Evolutionary conservation across 2,888 invertebrate genomes (phyloP).

Genomic region (Pyrrhosoma nymphula): DNA sequence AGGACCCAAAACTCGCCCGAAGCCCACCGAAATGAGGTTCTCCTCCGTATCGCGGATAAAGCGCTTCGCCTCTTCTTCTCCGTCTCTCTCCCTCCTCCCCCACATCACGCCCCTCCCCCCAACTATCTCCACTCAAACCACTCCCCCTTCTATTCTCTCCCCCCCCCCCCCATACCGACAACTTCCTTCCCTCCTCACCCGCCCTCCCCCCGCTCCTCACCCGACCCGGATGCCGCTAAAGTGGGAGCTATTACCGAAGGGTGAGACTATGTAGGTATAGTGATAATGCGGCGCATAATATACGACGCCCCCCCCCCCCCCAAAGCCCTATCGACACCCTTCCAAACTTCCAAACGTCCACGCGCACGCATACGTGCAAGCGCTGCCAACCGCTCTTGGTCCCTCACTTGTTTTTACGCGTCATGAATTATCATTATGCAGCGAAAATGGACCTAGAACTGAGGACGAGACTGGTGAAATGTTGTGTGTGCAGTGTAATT

Average conservation of each 20-base stretch:
- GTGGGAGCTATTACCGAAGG: conserved; percentile 52
- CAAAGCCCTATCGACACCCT: neutral
- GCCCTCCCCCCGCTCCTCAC: neutral
- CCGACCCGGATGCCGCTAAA: conserved; percentile 42
- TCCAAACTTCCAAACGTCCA: neutral
- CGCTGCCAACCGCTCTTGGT: too few relatives aligned
- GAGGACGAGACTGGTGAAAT: too few relatives aligned
- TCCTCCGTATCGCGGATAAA: conserved; percentile 40
- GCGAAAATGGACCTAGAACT: too few relatives aligned
- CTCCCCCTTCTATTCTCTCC: neutral
- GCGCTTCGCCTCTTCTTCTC: conserved; percentile 16
- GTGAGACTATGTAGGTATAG: neutral
- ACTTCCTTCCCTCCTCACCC: neutral
- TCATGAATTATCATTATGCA: too few relatives aligned
- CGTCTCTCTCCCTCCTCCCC: neutral
- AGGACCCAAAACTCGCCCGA: conserved; percentile 40
- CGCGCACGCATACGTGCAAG: neutral
- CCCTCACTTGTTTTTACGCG: too few relatives aligned
- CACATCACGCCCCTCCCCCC: neutral
- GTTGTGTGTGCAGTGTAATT: too few relatives aligned
- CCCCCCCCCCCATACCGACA: neutral
- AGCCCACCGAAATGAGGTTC: conserved; percentile 55
- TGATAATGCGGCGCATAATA: conserved; percentile 35
- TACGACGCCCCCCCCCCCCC: neutral
- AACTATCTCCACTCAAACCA: neutral